A percentile compares a stretch with the other conserved stretches of the same genome.
Conservation (phyloP, 2,113 vertebrate species). For the Naja naja region DNA sequence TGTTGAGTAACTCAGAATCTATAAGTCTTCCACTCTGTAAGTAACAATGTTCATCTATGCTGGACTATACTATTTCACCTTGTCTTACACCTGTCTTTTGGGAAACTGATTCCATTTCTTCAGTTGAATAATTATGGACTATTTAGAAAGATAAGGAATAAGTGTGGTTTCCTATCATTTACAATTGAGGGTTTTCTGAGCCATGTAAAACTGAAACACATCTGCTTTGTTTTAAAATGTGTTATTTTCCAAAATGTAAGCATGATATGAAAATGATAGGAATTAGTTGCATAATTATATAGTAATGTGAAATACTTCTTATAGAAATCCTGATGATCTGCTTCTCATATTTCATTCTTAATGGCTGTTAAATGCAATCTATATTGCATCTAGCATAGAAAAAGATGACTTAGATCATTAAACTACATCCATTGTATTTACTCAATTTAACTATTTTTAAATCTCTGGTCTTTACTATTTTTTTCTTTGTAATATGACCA, state of each 20-base stretch:
- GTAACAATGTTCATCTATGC: constrained; percentile 11
- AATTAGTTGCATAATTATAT: background rate
- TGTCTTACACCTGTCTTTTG: constrained; percentile 5
- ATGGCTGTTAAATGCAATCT: background rate
- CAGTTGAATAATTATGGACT: background rate
- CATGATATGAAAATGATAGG: background rate
- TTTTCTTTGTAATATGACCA: background rate
- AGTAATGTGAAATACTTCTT: background rate
- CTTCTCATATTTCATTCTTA: background rate
- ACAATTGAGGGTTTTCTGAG: background rate
- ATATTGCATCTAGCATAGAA: background rate
- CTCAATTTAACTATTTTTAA: constrained; percentile 2
- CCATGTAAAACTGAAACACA: background rate
- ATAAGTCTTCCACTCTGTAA: background rate
- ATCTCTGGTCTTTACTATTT: background rate
- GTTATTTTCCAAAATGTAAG: background rate
- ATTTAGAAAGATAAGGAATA: background rate
- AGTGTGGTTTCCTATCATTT: background rate
- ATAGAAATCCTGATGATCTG: background rate
- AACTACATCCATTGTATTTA: background rate
- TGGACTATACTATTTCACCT: background rate
- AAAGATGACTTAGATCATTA: constrained; percentile 5
- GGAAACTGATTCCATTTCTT: background rate
- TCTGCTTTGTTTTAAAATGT: background rate
- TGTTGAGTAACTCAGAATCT: constrained; percentile 6